Base-by-base conservation (phyloP, 2,888 invertebrate species). In the Melolontha melolontha region DNA sequence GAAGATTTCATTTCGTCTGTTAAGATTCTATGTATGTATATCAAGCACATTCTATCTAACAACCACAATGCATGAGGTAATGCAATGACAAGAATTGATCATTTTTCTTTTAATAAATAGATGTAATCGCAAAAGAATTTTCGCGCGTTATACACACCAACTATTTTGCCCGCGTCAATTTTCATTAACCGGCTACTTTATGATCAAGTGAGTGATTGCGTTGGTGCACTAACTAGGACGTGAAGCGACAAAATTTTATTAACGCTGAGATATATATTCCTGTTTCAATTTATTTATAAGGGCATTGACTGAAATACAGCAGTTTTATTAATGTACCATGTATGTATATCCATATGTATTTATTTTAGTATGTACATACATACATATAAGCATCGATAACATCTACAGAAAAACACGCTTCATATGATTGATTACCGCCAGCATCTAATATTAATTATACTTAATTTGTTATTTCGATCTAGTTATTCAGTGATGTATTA, bases 121-220 rank as follows among this genome's bases (percentile, higher is more conserved):
- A 22, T 49, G 11, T 22, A 22, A 17, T 2, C 49, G 16, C 22
- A 17, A 10, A 1, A 34, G 34, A 2, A 5, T 34, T 34, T 34
- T 6, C 10, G 10, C 10, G 10, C 8, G 6, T 14, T 49, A 34
- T 11, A 52, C 29, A 27, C 34, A 47, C 16, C 47, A 62, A 34
- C 17, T 34, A 49, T 44, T 59, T 39, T 49, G 47, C 34, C 16
- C 47, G 16, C 39, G 59, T 62, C 59, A 62, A 62, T 62, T 62
- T 62, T 49, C 59, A 62, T 62, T 62, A 62, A 62, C 34, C 14
- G 12, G 6, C n/a, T 14, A 49, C 34, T n/a, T 47, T 47, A 47
- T 39, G 47, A 47, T 40, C 16, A 29, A n/a, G 27, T 62, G 17
- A 59, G 16, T 29, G 47, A 2, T 10, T 40, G 14, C 40, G 42